A percentile compares a stretch with the other conserved stretches of the same genome.
These are phyloP conservation scores for Rhingia campestris DNA, from an alignment of 2,888 invertebrate species.

Conservation along the genomic window DNA sequence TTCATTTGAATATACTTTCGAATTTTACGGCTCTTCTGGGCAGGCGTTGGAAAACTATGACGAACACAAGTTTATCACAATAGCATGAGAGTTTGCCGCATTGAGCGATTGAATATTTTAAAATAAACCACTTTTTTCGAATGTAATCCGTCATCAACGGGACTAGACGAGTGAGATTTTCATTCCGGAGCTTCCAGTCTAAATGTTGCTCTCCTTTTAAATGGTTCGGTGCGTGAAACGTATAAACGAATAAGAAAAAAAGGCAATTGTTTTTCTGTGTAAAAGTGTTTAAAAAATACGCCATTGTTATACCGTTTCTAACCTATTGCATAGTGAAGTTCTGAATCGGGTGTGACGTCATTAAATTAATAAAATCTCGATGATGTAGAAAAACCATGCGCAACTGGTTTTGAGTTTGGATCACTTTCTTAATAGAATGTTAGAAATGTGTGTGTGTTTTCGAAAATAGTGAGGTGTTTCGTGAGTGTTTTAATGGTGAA, in stretches of 20 bases:
- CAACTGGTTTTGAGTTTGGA: constrained; percentile 4
- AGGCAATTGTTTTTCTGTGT: neutral
- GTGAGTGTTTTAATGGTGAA: constrained; percentile 7
- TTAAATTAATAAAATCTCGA: constrained; percentile 35
- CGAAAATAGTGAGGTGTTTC: constrained; percentile 44
- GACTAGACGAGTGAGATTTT: constrained; percentile 20
- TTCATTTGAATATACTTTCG: constrained; percentile 18
- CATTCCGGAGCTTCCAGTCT: constrained; percentile 52
- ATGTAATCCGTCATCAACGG: constrained; percentile 46
- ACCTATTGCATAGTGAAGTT: constrained; percentile 50
- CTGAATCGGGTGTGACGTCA: constrained; percentile 45
- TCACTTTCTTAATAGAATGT: constrained; percentile 12
- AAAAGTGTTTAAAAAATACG: constrained; percentile 30
- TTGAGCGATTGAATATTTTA: constrained; percentile 40
- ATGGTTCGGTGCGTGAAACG: constrained; percentile 37
- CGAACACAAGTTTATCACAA: constrained; percentile 47
- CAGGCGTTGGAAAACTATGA: constrained; percentile 72
- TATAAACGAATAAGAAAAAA: constrained; percentile 1
- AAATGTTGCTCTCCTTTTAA: constrained; percentile 45
- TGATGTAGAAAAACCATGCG: constrained; percentile 38
- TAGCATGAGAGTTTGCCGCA: constrained; percentile 15
- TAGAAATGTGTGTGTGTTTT: constrained; percentile 30
- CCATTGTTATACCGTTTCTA: constrained; percentile 45
- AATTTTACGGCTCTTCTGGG: constrained; percentile 37
- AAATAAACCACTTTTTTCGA: constrained; percentile 50